Evolutionary conservation across 35 echinoderm and acorn worm species (phyloP), one percentile per base, ranked within the genome.

Genomic region (Eucidaris tribuloides): DNA sequence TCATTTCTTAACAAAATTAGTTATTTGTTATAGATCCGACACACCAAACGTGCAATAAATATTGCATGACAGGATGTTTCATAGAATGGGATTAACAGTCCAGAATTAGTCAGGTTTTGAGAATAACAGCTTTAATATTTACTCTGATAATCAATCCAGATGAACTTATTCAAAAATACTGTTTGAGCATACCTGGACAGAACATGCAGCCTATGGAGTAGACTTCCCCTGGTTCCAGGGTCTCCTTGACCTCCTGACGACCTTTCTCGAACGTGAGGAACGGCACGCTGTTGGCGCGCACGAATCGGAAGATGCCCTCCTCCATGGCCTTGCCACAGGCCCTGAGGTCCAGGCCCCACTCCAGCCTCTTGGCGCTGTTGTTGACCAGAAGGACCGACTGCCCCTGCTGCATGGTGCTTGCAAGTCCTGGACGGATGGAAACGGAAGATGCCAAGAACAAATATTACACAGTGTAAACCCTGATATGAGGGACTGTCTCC

Each of bases 151-250:
- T n/a, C n/a, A n/a, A n/a, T n/a, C n/a, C n/a, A n/a, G n/a, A n/a
- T n/a, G n/a, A n/a, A n/a, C n/a, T n/a, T n/a, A n/a, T n/a, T n/a
- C n/a, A n/a, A n/a, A n/a, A n/a, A n/a, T n/a, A n/a, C n/a, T n/a
- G n/a, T n/a, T n/a, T n/a, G n/a, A n/a, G n/a, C n/a, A n/a, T 78
- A 97, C 94, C 90, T 85, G 94, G 94, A 89, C 94, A 97, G 63
- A 97, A 97, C 76, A 84, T 92, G 81, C 88, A 86, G 62, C 85
- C 90, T 24, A 97, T 85, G 7, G 52, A 36, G 78, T 81, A 97
- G 14, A 90, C 92, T 65, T 97, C 86, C 68, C 94, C 94, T 40
- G 94, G 81, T 52, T 78, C 49, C 31, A 97, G 71, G 2, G 71
- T 81, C 22, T 86, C 93, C 17, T 83, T 79, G 13, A 88, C 77